These are phyloP conservation scores for Pissodes strobi DNA, from an alignment of 1,140 invertebrate species.

Conservation along the genomic window DNA sequence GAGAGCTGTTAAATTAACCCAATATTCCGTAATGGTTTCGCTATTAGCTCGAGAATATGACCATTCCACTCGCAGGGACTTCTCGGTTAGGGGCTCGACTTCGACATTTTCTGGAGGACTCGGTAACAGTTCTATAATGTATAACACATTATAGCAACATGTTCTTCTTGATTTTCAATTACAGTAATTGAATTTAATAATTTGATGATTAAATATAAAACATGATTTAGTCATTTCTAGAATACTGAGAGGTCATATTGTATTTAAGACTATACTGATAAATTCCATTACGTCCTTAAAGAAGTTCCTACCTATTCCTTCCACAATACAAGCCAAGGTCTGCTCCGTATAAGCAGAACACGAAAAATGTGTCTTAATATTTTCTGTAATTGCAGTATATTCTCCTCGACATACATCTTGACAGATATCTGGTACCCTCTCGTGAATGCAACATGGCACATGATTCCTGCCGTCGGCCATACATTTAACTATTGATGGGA, in stretches of 20 bases:
- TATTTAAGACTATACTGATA: too few species aligned
- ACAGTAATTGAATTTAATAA: too few species aligned
- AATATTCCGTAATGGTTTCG: conserved; percentile 68
- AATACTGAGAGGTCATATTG: too few species aligned
- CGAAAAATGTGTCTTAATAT: conserved; percentile 80
- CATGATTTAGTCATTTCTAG: too few species aligned
- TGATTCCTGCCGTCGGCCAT: conserved; percentile 81
- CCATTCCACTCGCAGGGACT: conserved; percentile 73
- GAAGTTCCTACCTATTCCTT: conserved; percentile 68
- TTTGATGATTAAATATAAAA: too few species aligned
- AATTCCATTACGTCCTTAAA: too few species aligned
- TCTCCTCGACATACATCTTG: conserved; percentile 84
- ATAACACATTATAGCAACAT: too few species aligned
- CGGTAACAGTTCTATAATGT: conserved; percentile 69
- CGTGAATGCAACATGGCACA: conserved; percentile 79
- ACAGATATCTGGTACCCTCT: conserved; percentile 79
- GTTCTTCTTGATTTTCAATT: too few species aligned
- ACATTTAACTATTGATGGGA: conserved; percentile 74
- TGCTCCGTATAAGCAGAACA: conserved; percentile 81
- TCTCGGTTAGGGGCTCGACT: conserved; percentile 71
- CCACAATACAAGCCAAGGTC: conserved; percentile 78
- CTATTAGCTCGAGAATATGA: conserved; percentile 63
- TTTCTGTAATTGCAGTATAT: conserved; percentile 81
- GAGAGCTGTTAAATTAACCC: conserved; percentile 73
- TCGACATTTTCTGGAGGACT: conserved; percentile 70